Evolutionary conservation across 2,797 vertebrate species (phyloP).

Genomic region (Manis pentadactyla): DNA sequence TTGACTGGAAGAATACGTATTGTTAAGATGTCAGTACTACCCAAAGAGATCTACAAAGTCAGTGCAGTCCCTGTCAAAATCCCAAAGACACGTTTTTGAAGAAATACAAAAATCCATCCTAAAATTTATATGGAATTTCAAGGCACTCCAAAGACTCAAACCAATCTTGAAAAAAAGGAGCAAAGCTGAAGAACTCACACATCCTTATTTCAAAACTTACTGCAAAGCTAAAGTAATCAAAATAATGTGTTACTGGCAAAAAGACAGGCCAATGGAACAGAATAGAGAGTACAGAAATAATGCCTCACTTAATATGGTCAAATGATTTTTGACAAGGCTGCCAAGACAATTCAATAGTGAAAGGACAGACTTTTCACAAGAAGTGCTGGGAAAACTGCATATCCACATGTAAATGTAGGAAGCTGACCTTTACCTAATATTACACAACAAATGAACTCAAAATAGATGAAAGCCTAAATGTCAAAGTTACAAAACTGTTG

Average conservation of each 20-base stretch:
- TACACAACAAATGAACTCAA: no score
- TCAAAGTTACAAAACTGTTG: not conserved
- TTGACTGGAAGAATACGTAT: not conserved
- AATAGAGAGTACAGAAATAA: not conserved
- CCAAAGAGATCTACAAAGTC: not conserved
- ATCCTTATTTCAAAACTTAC: not conserved
- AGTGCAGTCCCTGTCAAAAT: not conserved
- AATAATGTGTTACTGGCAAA: not conserved
- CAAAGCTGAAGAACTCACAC: not conserved
- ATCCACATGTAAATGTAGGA: no score
- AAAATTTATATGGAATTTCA: not conserved
- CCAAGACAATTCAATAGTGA: no score
- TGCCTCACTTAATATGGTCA: not conserved
- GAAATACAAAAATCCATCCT: not conserved
- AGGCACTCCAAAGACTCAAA: not conserved
- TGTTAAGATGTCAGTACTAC: not conserved
- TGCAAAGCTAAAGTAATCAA: not conserved
- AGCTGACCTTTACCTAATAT: no score
- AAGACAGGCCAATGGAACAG: not conserved
- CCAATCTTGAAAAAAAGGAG: not conserved
- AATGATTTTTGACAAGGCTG: not conserved
- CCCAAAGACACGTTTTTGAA: not conserved
- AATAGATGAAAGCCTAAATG: no score
- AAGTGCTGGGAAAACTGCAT: no score
- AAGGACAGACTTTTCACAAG: no score